Evolutionary conservation across 1,140 invertebrate species (phyloP), one percentile per base, ranked within the genome.

Genomic region (Hermatobates lingyangjiaoensis): DNA sequence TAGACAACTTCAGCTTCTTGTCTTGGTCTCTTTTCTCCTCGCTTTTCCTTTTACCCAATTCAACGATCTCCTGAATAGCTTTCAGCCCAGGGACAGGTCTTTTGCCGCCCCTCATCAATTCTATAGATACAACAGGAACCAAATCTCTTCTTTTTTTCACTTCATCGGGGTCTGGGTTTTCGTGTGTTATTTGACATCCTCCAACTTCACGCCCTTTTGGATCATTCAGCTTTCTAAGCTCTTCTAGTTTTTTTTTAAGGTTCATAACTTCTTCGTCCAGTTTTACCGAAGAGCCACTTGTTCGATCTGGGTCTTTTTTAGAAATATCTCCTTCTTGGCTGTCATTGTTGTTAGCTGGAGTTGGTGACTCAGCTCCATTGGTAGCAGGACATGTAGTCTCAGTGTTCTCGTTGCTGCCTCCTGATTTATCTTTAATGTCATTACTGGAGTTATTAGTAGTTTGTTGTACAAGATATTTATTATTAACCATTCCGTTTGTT

Each of bases 121-220:
- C 57, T 15, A 61, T 61, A 3, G 59, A 60, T 12, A 61, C 60
- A 27, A 59, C 59, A 1, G 60, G 60, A 25, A 57, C 56, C 0
- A 60, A 55, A 12, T 59, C 47, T 48, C 58, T 50, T 25, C 56
- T 53, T 27, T 55, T 56, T 28, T 61, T 60, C 5, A 53, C 53
- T 18, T 57, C 58, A 3, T 50, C 50, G 15, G 53, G 55, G 21
- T 28, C 44, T 1, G 54, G 54, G 27, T 55, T 55, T 24, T 55
- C 54, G n/a, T 55, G 54, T 2, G 54, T 55, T 20, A 55, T 55
- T 27, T 55, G 34, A 27, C 50, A 51, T 23, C 39, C 54, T 3
- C 50, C 39, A 12, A 45, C 34, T 23, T 45, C 27, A n/a, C 45
- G 34, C n/a, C 25, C 49, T 44, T 51, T 51, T 26, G 18, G 5